phyloP scores from a whole-genome alignment of 1,140 invertebrate genomes.

The Dendrolimus punctatus region DNA sequence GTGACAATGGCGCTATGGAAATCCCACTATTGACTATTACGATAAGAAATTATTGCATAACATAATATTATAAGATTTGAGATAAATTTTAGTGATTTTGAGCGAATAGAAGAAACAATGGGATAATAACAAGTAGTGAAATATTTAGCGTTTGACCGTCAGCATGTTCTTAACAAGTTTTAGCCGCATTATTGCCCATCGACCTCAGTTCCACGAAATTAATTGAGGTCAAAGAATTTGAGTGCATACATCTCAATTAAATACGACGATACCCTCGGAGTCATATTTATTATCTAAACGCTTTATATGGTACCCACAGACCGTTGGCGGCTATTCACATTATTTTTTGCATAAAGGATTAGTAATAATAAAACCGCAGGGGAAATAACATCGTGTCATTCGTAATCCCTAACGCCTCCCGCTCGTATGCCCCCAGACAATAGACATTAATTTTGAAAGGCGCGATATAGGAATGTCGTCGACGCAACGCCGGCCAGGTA shows the following conservation, averaged over 20 bases:
- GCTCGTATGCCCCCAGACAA: slow-evolving; percentile 44
- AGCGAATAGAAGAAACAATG: too few relatives aligned
- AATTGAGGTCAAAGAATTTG: slow-evolving; percentile 65
- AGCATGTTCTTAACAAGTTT: slow-evolving; percentile 43
- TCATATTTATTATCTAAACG: slow-evolving; percentile 8
- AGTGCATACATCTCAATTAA: slow-evolving; percentile 62
- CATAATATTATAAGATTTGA: too few relatives aligned
- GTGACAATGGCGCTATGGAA: too few relatives aligned
- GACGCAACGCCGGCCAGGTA: slow-evolving; percentile 56
- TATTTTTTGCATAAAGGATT: too few relatives aligned
- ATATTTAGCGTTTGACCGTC: slow-evolving; percentile 21
- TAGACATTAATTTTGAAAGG: slow-evolving; percentile 63
- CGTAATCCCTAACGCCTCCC: slow-evolving; percentile 37
- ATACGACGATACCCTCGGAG: slow-evolving; percentile 23
- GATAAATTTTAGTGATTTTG: too few relatives aligned
- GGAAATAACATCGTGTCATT: slow-evolving; percentile 21
- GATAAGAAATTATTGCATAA: too few relatives aligned
- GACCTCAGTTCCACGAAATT: slow-evolving; percentile 59
- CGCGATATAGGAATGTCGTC: slow-evolving; percentile 60
- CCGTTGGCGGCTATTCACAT: too few relatives aligned
- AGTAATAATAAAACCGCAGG: not conserved
- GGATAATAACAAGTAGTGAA: too few relatives aligned
- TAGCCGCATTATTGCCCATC: slow-evolving; percentile 52
- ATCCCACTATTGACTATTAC: too few relatives aligned
- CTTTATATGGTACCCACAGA: not conserved